phyloP scores from a whole-genome alignment of 2,797 vertebrate species.

The Pipistrellus nathusii region DNA sequence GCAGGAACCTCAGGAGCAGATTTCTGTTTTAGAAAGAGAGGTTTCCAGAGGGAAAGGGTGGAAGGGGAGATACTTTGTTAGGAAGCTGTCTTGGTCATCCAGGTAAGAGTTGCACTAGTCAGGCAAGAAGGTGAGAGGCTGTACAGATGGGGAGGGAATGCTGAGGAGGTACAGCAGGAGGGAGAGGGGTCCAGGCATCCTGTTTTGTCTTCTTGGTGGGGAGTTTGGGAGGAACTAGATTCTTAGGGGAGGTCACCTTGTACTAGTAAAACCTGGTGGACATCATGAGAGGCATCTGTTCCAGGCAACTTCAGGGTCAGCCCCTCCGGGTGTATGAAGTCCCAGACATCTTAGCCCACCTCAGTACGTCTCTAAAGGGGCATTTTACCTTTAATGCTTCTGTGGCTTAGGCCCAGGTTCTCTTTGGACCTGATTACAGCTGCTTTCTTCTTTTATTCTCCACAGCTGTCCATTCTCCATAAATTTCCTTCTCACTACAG shows the following conservation, averaged over 20 bases:
- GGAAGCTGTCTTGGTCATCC: not conserved
- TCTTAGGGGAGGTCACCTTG: not conserved
- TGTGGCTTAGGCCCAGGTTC: fast-evolving
- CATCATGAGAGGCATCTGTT: not conserved
- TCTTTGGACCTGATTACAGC: not conserved
- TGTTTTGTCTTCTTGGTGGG: not conserved
- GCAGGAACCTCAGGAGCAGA: fast-evolving
- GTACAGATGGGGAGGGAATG: fast-evolving
- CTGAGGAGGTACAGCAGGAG: fast-evolving
- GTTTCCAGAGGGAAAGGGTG: not conserved
- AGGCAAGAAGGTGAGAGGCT: not conserved
- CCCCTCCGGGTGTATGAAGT: not conserved
- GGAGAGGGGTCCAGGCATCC: not conserved
- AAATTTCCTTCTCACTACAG: not conserved
- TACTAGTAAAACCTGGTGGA: not conserved
- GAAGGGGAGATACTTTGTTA: not conserved
- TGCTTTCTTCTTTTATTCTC: not conserved
- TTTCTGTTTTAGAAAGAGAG: not conserved
- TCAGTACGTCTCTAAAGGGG: not conserved
- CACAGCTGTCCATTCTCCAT: not conserved
- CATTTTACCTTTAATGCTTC: too few species aligned
- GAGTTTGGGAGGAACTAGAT: not conserved
- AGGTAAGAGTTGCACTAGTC: not conserved
- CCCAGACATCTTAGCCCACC: not conserved
- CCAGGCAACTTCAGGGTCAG: not conserved